Evolutionary conservation across 2,797 vertebrate genomes (phyloP).

Genomic region (Danio aesculapii): DNA sequence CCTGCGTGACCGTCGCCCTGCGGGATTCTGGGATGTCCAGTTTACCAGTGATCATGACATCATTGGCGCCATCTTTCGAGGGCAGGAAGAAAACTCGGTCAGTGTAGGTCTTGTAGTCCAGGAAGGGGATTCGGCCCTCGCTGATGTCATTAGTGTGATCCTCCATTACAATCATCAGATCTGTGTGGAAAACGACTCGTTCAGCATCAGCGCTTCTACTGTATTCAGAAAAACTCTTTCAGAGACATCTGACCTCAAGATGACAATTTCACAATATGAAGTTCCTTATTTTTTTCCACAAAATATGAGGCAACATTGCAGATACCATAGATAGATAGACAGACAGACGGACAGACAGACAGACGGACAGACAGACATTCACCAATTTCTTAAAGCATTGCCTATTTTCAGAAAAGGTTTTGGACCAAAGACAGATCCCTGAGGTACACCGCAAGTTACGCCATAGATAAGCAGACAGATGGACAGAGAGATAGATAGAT

Average conservation of each 20-base stretch:
- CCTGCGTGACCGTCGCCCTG: conserved; percentile 84
- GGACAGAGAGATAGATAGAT: too few relatives aligned
- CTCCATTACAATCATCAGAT: conserved; percentile 88
- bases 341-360: too few relatives aligned
- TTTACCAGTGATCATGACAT: conserved; percentile 96
- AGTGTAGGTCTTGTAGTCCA: conserved; percentile 98
- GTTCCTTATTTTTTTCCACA: not conserved
- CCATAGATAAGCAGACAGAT: too few relatives aligned
- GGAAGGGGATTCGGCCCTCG: conserved; percentile 92
- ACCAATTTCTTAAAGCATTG: too few relatives aligned
- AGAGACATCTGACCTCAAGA: not conserved
- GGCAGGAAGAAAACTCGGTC: conserved; percentile 97
- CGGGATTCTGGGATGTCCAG: conserved; percentile 92
- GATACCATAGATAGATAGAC: not conserved
- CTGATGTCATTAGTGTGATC: conserved; percentile 93
- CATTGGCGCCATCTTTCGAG: conserved; percentile 95
- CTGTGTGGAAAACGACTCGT: conserved; percentile 61
- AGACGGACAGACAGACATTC: too few relatives aligned
- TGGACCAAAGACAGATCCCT: too few relatives aligned
- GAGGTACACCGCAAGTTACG: too few relatives aligned
- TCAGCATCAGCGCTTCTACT: too few relatives aligned
- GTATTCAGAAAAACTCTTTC: not conserved
- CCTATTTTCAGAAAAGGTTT: too few relatives aligned
- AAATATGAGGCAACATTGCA: not conserved
- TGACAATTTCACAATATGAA: not conserved